Base-by-base conservation (phyloP, 2,888 invertebrate species). In the Torymus aiolomorphi region DNA sequence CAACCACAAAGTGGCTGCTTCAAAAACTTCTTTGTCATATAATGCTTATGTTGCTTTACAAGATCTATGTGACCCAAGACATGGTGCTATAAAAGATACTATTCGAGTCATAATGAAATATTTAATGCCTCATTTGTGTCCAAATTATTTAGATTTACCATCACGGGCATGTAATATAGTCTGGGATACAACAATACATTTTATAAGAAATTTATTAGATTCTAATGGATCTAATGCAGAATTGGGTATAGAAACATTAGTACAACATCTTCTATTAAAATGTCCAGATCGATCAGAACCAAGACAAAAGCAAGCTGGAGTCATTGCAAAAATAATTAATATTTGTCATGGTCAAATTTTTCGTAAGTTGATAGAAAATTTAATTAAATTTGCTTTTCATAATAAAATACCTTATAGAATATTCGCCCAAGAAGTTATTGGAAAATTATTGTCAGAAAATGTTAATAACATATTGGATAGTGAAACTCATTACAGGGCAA, bases 371-470 rank as follows among this genome's bases (percentile, higher is more conserved):
- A 81, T 89, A 12, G 78, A 83, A 24, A 83, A 86, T 80, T 62
- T 90, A 59, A 80, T 89, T 13, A 61, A 82, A 11, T 85, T 88
- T 42, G 85, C 88, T 0, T 89, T 91, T 83, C 89, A 91, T 80
- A 88, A 88, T 42, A 91, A 91, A 87, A 91, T 91, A 61, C 85
- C 86, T 0, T 89, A 90, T 80, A 88, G 93, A 80, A 87, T 92
- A 70, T 91, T 92, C 85, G 91, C 91, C 2, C 87, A 92, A 71
- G 93, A 93, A 84, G 87, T 93, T 13, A 89, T 92, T 12, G 87
- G 90, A 0, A 89, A 89, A 80, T 85, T 92, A 51, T 82, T 93
- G 51, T 83, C 84, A 2, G 88, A 89, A 62, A 69, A 81, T n/a
- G 4, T 74, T 54, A 54, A 51, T 62, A 4, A 57, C 51, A 5